These are phyloP conservation scores for Hirtodrosophila histrioides DNA, from an alignment of 2,888 invertebrate genomes.

Conservation along the genomic window DNA sequence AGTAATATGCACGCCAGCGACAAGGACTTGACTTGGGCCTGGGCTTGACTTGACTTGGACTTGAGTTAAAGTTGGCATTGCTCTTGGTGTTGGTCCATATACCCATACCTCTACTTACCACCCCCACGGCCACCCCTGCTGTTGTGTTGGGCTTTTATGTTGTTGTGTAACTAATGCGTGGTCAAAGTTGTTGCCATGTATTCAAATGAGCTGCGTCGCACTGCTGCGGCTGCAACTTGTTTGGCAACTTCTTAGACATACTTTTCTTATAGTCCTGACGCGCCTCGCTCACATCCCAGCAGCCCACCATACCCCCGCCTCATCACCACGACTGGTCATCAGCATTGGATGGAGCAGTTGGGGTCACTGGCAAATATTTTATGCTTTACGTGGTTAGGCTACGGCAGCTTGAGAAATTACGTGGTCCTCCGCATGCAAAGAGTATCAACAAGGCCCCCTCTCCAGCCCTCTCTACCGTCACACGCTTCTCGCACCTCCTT, in stretches of 20 bases:
- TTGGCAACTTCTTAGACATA: constrained; percentile 75
- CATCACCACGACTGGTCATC: constrained; percentile 29
- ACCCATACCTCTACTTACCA: not conserved
- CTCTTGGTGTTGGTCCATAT: not conserved
- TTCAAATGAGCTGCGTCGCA: constrained; percentile 70
- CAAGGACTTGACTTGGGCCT: constrained; percentile 8
- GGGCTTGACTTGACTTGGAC: constrained; percentile 47
- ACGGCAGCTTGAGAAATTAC: constrained; percentile 79
- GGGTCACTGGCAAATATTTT: constrained; percentile 76
- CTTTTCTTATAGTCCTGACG: constrained; percentile 50
- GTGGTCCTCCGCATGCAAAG: constrained; percentile 60
- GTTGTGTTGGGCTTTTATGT: constrained; percentile 43
- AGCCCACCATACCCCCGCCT: not conserved
- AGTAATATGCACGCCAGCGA: constrained; percentile 27
- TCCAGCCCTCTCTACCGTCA: too few relatives aligned
- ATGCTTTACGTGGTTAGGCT: constrained; percentile 78
- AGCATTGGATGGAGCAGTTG: constrained; percentile 27
- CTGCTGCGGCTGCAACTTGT: constrained; percentile 67
- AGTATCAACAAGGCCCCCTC: constrained; percentile 1
- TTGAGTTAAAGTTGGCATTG: constrained; percentile 4
- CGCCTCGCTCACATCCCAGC: too few relatives aligned
- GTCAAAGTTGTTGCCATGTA: constrained; percentile 77
- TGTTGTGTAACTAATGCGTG: constrained; percentile 75
- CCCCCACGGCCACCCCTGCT: not conserved
- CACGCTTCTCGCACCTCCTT: not conserved